A percentile compares a stretch with the other conserved stretches of the same genome.
Conservation (phyloP, 2,888 invertebrate genomes). For the Cheilosia impressa region DNA sequence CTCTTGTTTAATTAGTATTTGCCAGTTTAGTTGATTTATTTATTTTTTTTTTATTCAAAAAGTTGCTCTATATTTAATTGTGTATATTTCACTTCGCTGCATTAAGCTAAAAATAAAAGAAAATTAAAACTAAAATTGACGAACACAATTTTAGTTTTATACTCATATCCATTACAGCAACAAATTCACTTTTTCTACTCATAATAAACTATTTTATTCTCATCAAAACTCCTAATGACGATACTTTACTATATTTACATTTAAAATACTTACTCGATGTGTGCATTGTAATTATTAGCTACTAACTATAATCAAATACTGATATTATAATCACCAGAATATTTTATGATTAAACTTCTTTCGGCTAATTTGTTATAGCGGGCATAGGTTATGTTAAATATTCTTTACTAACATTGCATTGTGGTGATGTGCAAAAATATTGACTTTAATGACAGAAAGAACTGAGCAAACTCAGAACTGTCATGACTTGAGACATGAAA, state of each 20-base stretch:
- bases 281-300: neutral
- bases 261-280: neutral
- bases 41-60: conserved; percentile 30
- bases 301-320: neutral
- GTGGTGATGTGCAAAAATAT: no score
- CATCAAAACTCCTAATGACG: conserved; percentile 52
- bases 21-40: conserved; percentile 5
- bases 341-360: no score
- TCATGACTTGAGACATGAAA: no score
- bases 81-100: conserved; percentile 67
- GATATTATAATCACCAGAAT: no score
- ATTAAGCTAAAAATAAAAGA: conserved; percentile 24
- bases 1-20: conserved; percentile 4
- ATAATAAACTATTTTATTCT: conserved; percentile 38
- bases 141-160: conserved; percentile 42
- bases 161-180: conserved; percentile 30
- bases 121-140: conserved; percentile 40
- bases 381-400: no score
- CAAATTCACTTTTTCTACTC: conserved; percentile 27
- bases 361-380: neutral
- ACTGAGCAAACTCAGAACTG: no score
- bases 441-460: no score
- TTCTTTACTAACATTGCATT: no score
- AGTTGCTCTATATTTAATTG: conserved; percentile 60
- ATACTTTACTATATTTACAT: neutral